A percentile compares a stretch with the other conserved stretches of the same genome.
Conservation (phyloP, 2,888 invertebrate species). For the Ptychoptera albimana region DNA sequence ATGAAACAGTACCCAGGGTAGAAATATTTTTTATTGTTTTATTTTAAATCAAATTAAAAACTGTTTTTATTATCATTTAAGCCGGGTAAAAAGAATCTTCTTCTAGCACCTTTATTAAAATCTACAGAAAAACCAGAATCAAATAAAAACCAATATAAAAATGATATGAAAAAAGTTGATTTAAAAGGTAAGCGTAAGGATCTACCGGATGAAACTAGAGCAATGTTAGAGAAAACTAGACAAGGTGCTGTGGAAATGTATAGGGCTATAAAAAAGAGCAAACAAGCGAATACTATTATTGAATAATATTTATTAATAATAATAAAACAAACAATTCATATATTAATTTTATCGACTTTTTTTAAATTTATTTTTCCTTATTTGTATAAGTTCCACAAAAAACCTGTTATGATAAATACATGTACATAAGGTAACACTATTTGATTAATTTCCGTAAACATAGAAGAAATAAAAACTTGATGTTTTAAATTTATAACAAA, state of each 20-base stretch:
- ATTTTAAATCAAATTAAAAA: constrained; percentile 4
- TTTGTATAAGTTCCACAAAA: no score
- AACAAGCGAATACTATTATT: constrained; percentile 7
- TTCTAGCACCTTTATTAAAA: constrained; percentile 38
- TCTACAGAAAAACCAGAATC: neutral
- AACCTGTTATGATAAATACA: no score
- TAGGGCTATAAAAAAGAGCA: constrained; percentile 34
- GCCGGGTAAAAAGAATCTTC: constrained; percentile 47
- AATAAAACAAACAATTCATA: no score
- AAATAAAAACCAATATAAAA: neutral
- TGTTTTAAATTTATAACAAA: no score
- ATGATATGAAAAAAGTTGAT: constrained; percentile 14
- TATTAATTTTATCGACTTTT: no score
- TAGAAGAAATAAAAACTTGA: no score
- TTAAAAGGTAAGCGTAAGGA: constrained; percentile 43
- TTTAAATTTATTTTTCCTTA: no score
- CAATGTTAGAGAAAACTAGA: constrained; percentile 42
- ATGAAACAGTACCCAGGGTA: constrained; percentile 30
- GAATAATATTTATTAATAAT: no score
- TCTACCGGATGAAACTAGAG: constrained; percentile 38
- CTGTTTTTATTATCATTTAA: constrained; percentile 22
- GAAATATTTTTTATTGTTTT: neutral
- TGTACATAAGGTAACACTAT: no score
- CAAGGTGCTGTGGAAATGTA: constrained; percentile 42
- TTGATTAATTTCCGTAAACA: no score